Base-by-base conservation (phyloP, 2,888 invertebrate genomes). In the Elegia similella region DNA sequence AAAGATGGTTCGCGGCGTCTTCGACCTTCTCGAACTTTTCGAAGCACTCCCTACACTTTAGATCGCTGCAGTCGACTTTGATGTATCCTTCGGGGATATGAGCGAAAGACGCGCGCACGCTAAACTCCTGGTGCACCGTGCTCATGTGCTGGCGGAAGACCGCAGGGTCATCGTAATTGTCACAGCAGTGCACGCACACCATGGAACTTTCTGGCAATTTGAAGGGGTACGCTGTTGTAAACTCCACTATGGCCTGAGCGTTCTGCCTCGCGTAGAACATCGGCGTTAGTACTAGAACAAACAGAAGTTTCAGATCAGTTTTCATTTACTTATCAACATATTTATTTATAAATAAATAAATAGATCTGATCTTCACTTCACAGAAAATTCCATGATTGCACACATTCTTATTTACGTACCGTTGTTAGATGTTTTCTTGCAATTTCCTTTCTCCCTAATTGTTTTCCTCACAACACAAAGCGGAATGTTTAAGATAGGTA, bases 41-140 rank as follows among this genome's bases (percentile, higher is more conserved):
- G 0, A 57, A 52, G 61, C 86, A 86, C 0, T 86, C 38, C 8
- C 79, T 72, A 67, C 87, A 88, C 7, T 63, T 64, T 13, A 86
- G 59, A 12, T 87, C 77, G 0, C 80, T 76, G 58, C 82, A 80
- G 60, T 87, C 88, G 1, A 79, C 82, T 68, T 77, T 80, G 2
- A 76, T 65, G 29, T 70, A 73, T 16, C 72, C 70, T 7, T 70
- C 69, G 17, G 65, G 60, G 8, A 70, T 60, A 54, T 72, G 73
- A 5, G 64, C 67, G 58, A 71, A 76, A 1, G 73, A 70, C 2
- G 65, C 62, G 12, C 61, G 62, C 5, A 75, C 46, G 53, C 71
- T 71, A 46, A 73, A 68, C 10, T 71, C 69, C 17, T 66, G 38
- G 55, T 82, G 82, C 12, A 70, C 68, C 12, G 62, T 59, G 6